Evolutionary conservation across 2,888 invertebrate genomes (phyloP).

Genomic region (Andrena flavipes): DNA sequence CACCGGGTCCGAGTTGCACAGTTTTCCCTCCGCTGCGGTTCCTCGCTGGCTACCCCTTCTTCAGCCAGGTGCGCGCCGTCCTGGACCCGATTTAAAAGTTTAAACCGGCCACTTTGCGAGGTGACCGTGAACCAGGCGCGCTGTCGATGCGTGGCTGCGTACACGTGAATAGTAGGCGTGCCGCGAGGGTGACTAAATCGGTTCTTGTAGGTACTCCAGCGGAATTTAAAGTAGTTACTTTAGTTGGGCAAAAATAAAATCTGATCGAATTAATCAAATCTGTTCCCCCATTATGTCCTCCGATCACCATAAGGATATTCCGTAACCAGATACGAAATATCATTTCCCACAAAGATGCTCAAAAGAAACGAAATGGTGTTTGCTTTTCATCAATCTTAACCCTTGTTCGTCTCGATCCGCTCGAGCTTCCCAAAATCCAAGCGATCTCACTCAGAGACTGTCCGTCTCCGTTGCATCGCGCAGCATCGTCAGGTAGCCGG

Average conservation of each 20-base stretch:
- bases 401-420: too few relatives aligned
- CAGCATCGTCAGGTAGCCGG: slow-evolving; percentile 19
- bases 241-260: too few relatives aligned
- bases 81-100: slow-evolving; percentile 67
- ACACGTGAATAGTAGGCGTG: slow-evolving; percentile 23
- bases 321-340: too few relatives aligned
- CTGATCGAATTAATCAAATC: too few relatives aligned
- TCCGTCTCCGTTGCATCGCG: slow-evolving; percentile 10
- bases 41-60: slow-evolving; percentile 20
- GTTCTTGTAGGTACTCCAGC: neutral
- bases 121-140: slow-evolving; percentile 68
- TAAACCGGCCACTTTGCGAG: slow-evolving; percentile 69
- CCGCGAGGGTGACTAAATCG: slow-evolving; percentile 10
- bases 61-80: slow-evolving; percentile 8
- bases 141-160: slow-evolving; percentile 28
- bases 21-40: slow-evolving; percentile 57
- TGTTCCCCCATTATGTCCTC: too few relatives aligned
- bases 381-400: too few relatives aligned
- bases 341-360: too few relatives aligned
- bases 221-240: too few relatives aligned
- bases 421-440: neutral
- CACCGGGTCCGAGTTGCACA: slow-evolving; percentile 68
- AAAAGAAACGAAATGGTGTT: too few relatives aligned
- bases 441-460: neutral
- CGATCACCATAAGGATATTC: too few relatives aligned